A percentile compares a stretch with the other conserved stretches of the same genome.
Conservation (phyloP, 2,797 vertebrate species). For the Channallabes apus region DNA sequence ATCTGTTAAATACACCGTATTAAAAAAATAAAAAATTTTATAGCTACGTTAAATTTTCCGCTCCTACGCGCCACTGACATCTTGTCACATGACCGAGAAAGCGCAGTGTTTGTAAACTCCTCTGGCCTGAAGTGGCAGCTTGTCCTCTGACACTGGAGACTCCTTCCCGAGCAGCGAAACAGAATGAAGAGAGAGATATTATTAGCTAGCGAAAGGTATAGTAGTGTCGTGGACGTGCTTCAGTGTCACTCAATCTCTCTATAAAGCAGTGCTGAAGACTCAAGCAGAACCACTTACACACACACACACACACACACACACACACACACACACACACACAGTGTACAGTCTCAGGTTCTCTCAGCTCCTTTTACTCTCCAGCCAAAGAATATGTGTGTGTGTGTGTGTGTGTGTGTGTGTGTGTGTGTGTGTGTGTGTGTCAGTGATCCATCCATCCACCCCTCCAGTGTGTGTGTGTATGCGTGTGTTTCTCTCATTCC, state of each 20-base stretch:
- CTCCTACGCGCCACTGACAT: too few relatives aligned
- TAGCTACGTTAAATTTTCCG: too few relatives aligned
- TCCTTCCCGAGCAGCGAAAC: background rate
- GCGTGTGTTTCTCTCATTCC: slow-evolving; percentile 39
- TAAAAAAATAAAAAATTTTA: too few relatives aligned
- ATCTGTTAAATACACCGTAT: too few relatives aligned
- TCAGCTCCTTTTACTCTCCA: slow-evolving; percentile 42
- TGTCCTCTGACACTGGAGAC: background rate
- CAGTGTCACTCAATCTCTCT: background rate
- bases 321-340: background rate
- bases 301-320: background rate
- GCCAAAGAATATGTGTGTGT: slow-evolving; percentile 59
- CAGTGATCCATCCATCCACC: too few relatives aligned
- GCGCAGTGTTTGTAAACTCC: background rate
- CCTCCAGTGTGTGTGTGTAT: slow-evolving; percentile 29
- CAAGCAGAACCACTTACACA: background rate
- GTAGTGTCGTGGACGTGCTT: background rate
- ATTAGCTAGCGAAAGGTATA: slow-evolving; percentile 9
- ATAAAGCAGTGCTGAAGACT: slow-evolving; percentile 6
- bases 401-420: background rate
- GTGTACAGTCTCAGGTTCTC: background rate
- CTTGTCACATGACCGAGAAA: background rate
- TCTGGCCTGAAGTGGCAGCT: background rate
- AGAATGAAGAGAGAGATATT: background rate
- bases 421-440: slow-evolving; percentile 4